A percentile compares a stretch with the other conserved stretches of the same genome.
phyloP scores from a whole-genome alignment of 2,113 vertebrate species.

The Tiliqua scincoides region DNA sequence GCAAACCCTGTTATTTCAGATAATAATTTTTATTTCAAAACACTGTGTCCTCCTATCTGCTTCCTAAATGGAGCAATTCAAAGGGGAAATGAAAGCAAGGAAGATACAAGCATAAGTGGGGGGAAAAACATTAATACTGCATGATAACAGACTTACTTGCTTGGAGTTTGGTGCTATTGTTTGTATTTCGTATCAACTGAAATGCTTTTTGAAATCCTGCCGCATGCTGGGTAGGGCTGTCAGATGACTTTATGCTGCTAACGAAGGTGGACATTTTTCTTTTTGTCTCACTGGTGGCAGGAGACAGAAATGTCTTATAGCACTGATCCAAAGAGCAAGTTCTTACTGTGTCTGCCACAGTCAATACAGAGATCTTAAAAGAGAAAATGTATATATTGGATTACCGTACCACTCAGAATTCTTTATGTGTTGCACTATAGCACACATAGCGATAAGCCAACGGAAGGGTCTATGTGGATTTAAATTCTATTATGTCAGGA shows the following conservation, averaged over 20 bases:
- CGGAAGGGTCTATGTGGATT: conserved; percentile 20
- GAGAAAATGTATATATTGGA: conserved; percentile 28
- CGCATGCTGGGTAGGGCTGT: conserved; percentile 91
- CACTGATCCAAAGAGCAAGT: conserved; percentile 97
- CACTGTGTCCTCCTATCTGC: background rate
- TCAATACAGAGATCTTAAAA: conserved; percentile 90
- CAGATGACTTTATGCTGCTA: conserved; percentile 87
- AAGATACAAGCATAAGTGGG: background rate
- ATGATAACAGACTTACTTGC: conserved; percentile 80
- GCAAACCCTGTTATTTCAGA: background rate
- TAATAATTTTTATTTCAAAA: background rate
- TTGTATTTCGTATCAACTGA: conserved; percentile 92
- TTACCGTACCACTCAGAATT: conserved; percentile 31
- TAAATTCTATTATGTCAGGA: conserved; percentile 31
- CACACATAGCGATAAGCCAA: conserved; percentile 2
- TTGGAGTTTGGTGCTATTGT: conserved; percentile 84
- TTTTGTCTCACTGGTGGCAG: conserved; percentile 97
- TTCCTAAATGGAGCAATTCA: background rate
- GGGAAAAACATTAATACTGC: background rate
- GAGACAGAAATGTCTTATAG: conserved; percentile 95
- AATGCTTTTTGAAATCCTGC: conserved; percentile 95
- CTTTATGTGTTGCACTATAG: background rate
- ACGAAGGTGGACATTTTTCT: conserved; percentile 97
- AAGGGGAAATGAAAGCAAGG: background rate
- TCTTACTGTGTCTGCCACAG: conserved; percentile 89